Evolutionary conservation across 1,140 invertebrate species (phyloP), one percentile per base, ranked within the genome.

Genomic region (Aethina tumida): DNA sequence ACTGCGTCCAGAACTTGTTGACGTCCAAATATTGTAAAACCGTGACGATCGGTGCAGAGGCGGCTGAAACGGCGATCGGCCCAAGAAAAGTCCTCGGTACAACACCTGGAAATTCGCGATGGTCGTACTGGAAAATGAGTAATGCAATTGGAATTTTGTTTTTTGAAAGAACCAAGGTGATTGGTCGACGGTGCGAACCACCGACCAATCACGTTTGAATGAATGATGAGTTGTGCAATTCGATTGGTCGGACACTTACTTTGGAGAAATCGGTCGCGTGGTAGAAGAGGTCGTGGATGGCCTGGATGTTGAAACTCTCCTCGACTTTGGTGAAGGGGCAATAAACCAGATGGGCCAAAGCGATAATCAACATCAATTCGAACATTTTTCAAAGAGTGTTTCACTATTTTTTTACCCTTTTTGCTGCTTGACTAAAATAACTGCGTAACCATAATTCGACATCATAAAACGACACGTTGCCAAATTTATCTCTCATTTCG

Each of bases 261-360:
- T 89, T 64, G 22, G 79, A 68, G 37, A 97, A 70, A 68, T 95
- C 87, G 60, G 70, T 66, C 39, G 79, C 71, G 58, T 92, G 78
- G 65, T 92, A 96, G 9, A 99, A 68, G 50, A 99, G 74, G 69
- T 99, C 97, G 69, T 99, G 97, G 62, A 86, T 87, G 8, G 97
- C 96, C 72, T 99, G 90, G 13, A 97, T 69, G 67, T 97, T 98
- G 58, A 99, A 99, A 67, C 93, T 98, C 71, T 99, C 97, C 67
- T 99, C 96, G 6, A 99, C 96, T 83, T 99, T 99, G 1, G 93
- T 98, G 60, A 84, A 97, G 27, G 96, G 95, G 60, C 90, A 94
- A 46, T 88, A 74, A 31, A 91, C 55, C 25, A 97, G 63, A 62
- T 95, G 85, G 40, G 84, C 66, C 39, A 72, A 69, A 20, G 82